Evolutionary conservation across 2,797 vertebrate species (phyloP).

Genomic region (Acanthis flammea): DNA sequence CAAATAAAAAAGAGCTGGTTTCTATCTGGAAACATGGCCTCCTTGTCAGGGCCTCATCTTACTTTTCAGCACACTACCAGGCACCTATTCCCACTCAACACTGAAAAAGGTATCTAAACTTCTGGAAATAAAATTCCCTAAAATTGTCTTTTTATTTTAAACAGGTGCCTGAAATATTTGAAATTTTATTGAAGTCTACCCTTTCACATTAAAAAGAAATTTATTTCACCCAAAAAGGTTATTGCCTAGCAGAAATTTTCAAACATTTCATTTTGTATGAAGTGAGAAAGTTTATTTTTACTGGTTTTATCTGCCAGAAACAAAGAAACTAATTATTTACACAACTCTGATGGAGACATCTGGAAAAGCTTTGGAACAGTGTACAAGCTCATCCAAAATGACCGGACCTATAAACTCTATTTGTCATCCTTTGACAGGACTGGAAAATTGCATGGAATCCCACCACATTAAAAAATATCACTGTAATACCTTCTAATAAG

Average conservation of each 20-base stretch:
- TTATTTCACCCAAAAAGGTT: neutral
- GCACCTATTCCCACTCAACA: neutral
- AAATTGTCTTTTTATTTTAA: neutral
- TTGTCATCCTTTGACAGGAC: neutral
- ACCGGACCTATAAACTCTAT: neutral
- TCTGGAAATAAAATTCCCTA: neutral
- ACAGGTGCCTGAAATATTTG: neutral
- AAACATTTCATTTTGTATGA: neutral
- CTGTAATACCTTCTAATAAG: neutral
- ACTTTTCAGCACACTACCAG: neutral
- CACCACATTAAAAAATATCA: neutral
- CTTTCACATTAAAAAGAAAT: neutral
- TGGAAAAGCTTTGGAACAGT: slow-evolving; percentile 5
- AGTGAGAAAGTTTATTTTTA: neutral
- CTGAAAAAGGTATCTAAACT: neutral
- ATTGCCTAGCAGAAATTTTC: neutral
- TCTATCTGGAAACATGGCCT: neutral
- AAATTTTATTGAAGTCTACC: neutral
- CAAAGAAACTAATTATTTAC: slow-evolving; percentile 1
- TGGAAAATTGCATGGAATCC: neutral
- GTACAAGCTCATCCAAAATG: neutral
- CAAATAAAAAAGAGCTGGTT: neutral
- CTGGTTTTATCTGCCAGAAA: neutral
- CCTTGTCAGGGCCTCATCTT: neutral
- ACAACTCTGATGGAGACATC: neutral